These are phyloP conservation scores for Thryonomys swinderianus DNA, from an alignment of 2,113 vertebrate species.

Conservation along the genomic window DNA sequence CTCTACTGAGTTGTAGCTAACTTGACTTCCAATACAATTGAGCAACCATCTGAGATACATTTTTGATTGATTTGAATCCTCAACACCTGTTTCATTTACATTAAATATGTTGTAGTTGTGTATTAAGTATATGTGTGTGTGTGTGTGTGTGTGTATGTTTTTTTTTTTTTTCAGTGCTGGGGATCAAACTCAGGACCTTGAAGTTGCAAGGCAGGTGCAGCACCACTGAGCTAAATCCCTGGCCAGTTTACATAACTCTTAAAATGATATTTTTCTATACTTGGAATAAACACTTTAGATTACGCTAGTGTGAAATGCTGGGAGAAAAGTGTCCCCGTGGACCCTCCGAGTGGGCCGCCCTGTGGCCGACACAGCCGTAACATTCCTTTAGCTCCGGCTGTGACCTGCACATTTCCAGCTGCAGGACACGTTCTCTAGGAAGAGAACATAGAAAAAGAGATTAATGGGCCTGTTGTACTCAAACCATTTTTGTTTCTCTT, in stretches of 20 bases:
- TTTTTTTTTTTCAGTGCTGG: too few relatives aligned
- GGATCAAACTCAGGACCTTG: too few relatives aligned
- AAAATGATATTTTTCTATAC: neutral
- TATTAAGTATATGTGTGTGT: neutral
- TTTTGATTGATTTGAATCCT: neutral
- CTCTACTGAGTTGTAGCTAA: neutral
- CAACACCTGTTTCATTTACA: neutral
- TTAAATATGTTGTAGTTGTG: neutral
- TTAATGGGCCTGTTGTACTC: neutral
- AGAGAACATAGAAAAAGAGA: neutral
- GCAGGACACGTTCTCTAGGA: constrained; percentile 10
- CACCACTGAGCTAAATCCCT: too few relatives aligned
- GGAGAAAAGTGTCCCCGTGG: neutral
- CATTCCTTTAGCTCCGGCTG: neutral
- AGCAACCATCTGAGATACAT: neutral
- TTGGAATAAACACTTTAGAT: neutral
- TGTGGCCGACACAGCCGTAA: neutral
- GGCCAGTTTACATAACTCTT: neutral
- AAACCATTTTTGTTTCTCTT: constrained; percentile 27
- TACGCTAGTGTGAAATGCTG: neutral
- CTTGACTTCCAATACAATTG: neutral
- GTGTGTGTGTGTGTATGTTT: too few relatives aligned
- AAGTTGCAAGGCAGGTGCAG: too few relatives aligned
- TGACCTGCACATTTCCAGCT: neutral
- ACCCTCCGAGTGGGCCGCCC: neutral